Evolutionary conservation across 2,797 vertebrate species (phyloP).

Genomic region (Denticeps clupeoides): DNA sequence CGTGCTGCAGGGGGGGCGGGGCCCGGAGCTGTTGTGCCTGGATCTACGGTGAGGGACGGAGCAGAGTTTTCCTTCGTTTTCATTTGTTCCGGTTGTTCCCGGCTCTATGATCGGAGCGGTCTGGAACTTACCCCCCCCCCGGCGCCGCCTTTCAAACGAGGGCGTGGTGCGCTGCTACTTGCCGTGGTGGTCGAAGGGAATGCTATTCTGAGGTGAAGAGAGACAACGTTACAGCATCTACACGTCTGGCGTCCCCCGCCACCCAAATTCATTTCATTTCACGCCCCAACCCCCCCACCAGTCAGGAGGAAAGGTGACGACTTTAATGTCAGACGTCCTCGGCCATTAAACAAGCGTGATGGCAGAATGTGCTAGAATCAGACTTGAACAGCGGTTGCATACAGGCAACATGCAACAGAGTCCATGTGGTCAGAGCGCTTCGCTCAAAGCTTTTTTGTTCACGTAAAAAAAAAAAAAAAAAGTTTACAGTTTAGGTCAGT

Average conservation of each 20-base stretch:
- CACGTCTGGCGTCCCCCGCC: background rate
- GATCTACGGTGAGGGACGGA: background rate
- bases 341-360: too few species aligned
- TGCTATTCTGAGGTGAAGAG: slow-evolving; percentile 84
- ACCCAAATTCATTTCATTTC: background rate
- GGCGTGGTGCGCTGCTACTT: slow-evolving; percentile 85
- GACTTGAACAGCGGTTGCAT: too few species aligned
- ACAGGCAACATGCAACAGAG: slow-evolving; percentile 12
- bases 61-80: too few species aligned
- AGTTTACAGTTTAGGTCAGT: too few species aligned
- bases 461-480: background rate
- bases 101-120: too few species aligned
- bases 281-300: too few species aligned
- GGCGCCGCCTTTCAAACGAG: slow-evolving; percentile 77
- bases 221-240: slow-evolving; percentile 20
- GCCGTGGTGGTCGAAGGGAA: slow-evolving; percentile 94
- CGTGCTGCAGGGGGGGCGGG: too few species aligned
- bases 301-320: too few species aligned
- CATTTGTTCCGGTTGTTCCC: too few species aligned
- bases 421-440: slow-evolving; percentile 33
- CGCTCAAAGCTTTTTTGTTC: background rate
- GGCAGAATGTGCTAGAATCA: too few species aligned
- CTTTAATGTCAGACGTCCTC: too few species aligned
- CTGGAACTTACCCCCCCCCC: slow-evolving; percentile 77
- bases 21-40: too few species aligned